Evolutionary conservation across 2,113 vertebrate species (phyloP), one percentile per base, ranked within the genome.

Genomic region (Dolichotis patagonum): DNA sequence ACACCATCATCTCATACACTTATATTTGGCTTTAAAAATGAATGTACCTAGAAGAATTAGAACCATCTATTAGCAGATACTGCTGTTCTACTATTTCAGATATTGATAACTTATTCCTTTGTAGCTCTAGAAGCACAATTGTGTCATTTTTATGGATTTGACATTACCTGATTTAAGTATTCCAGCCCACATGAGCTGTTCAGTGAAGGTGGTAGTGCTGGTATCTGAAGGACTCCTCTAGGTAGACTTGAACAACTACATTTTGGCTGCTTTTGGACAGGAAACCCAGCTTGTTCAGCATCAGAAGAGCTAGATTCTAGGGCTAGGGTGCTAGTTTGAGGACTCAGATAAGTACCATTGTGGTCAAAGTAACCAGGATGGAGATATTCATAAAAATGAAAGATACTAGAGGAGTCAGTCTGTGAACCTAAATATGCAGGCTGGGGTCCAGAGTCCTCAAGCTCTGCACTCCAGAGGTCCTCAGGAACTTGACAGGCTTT

Each of bases 131-230:
- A 82, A 81, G 8, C 38, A 84, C 1, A 22, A 30, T 60, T 78
- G n/a, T 52, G 2, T 43, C 88, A 84, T 54, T 71, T 71, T 82
- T 43, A 43, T 41, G 32, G 14, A 88, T 54, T 75, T 90, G 38
- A 43, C 87, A 80, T 93, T 98, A 99, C 98, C 98, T 99, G 98
- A 81, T 86, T 98, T 95, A 99, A 98, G 63, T 98, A 99, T 90
- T 99, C 98, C 83, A 99, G 83, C 41, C 99, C 98, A 35, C 98
- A 98, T 62, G 98, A 98, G 77, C 98, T 99, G 88, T 96, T 97
- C 28, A 95, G 62, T 96, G 97, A 32, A 87, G 88, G 3, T 35
- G 85, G 88, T 85, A 98, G 98, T 24, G 97, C 1, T 0, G 98
- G 97, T 98, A 99, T 98, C 98, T 98, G 98, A 1, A 94, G 41